phyloP scores from a whole-genome alignment of 2,113 vertebrate genomes.

The Marmota monax region DNA sequence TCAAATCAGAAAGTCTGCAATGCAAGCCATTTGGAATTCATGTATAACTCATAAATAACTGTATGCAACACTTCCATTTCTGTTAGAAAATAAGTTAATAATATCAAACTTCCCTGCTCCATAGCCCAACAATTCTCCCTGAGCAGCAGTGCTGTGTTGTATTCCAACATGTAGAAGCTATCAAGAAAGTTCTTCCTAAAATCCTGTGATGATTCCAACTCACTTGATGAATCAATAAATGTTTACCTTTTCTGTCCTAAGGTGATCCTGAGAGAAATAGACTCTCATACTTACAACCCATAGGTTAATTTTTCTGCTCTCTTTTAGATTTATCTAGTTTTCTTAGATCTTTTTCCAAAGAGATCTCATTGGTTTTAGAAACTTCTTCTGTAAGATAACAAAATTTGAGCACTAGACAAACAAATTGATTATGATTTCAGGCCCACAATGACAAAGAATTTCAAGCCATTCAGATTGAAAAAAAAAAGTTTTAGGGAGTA shows the following conservation, averaged over 20 bases:
- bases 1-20: not conserved
- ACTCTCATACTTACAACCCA: not conserved
- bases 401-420: not conserved
- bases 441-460: not conserved
- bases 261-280: not conserved
- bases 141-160: fast-evolving
- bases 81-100: too few species aligned
- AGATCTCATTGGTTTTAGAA: not conserved
- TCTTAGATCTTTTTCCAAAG: not conserved
- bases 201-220: too few species aligned
- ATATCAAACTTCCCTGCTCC: too few species aligned
- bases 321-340: not conserved
- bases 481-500: not conserved
- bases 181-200: too few species aligned
- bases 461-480: not conserved
- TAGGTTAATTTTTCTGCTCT: fast-evolving
- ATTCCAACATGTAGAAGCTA: too few species aligned
- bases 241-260: not conserved
- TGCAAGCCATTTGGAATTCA: not conserved
- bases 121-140: too few species aligned
- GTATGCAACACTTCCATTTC: not conserved
- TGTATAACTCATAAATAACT: not conserved
- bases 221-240: too few species aligned
- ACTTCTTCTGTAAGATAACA: not conserved
- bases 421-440: not conserved